phyloP scores from a whole-genome alignment of 2,888 invertebrate genomes.

The Erpobdella octoculata region DNA sequence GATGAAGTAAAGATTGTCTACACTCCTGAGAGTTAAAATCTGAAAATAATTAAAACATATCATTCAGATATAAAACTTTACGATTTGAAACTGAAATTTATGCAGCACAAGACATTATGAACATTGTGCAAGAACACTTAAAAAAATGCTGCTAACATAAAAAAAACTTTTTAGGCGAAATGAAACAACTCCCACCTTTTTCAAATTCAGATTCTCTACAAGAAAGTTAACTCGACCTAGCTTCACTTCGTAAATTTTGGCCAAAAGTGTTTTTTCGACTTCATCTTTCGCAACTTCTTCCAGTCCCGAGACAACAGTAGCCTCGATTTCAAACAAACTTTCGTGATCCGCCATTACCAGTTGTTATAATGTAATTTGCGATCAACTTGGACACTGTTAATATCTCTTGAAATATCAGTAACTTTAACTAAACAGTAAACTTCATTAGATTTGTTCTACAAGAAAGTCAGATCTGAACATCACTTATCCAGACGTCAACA shows the following conservation, averaged over 20 bases:
- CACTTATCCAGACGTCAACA: no score
- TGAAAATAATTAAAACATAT: slow-evolving; percentile 38
- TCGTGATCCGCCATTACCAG: not conserved
- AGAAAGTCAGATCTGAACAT: no score
- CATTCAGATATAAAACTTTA: no score
- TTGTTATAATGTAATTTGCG: no score
- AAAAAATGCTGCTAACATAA: slow-evolving; percentile 13
- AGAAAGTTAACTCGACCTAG: slow-evolving; percentile 35
- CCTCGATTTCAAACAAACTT: slow-evolving; percentile 47
- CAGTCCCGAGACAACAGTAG: slow-evolving; percentile 53
- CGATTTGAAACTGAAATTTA: no score
- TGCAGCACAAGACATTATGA: no score
- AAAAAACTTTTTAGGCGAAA: no score
- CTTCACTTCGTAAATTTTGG: slow-evolving; percentile 16
- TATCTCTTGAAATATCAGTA: no score
- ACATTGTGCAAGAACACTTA: no score
- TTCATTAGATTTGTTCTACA: no score
- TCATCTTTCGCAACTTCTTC: slow-evolving; percentile 51
- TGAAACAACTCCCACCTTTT: slow-evolving; percentile 24
- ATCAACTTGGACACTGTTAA: no score
- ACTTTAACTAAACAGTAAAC: no score
- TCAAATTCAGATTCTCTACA: slow-evolving; percentile 25
- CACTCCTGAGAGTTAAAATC: slow-evolving; percentile 45
- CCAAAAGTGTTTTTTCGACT: slow-evolving; percentile 45
- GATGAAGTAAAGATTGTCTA: slow-evolving; percentile 50